Percentiles rank a stretch among this genome's conserved stretches.
Conservation (phyloP, 2,888 invertebrate genomes). For the Epiblema foenella region DNA sequence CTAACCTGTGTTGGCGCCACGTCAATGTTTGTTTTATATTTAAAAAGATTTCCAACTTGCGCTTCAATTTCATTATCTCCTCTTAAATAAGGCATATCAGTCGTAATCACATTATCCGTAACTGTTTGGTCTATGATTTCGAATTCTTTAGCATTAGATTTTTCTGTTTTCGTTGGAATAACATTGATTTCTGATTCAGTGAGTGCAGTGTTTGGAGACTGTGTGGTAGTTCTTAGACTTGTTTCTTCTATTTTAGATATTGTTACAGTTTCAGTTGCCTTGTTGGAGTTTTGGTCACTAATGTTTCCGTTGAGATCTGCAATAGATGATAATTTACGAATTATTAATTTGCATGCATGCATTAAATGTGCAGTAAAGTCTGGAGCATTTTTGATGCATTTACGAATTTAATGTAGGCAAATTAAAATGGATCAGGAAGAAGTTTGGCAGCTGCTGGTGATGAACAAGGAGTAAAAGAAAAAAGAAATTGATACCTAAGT, state of each 20-base stretch:
- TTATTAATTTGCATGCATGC: background rate
- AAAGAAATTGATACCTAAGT: background rate
- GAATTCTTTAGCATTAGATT: conserved; percentile 15
- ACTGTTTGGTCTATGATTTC: conserved; percentile 16
- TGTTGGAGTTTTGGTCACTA: conserved; percentile 50
- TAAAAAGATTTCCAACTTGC: conserved; percentile 26
- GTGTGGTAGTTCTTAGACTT: background rate
- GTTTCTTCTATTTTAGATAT: conserved; percentile 12
- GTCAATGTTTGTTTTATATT: conserved; percentile 8
- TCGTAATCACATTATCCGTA: background rate
- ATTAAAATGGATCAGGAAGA: background rate
- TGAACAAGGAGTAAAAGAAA: background rate
- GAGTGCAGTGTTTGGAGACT: background rate
- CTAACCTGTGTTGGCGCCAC: conserved; percentile 13
- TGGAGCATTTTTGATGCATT: too few species aligned
- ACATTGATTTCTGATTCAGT: background rate
- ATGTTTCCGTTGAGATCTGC: conserved; percentile 73
- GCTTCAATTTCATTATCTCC: conserved; percentile 32
- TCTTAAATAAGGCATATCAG: conserved; percentile 20
- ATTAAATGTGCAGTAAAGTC: background rate
- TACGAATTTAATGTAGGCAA: background rate
- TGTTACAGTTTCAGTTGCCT: conserved; percentile 15
- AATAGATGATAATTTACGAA: conserved; percentile 45
- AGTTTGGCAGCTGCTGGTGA: background rate
- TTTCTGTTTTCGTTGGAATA: conserved; percentile 29